phyloP scores from a whole-genome alignment of 2,113 vertebrate species.

The Pyxicephalus adspersus region DNA sequence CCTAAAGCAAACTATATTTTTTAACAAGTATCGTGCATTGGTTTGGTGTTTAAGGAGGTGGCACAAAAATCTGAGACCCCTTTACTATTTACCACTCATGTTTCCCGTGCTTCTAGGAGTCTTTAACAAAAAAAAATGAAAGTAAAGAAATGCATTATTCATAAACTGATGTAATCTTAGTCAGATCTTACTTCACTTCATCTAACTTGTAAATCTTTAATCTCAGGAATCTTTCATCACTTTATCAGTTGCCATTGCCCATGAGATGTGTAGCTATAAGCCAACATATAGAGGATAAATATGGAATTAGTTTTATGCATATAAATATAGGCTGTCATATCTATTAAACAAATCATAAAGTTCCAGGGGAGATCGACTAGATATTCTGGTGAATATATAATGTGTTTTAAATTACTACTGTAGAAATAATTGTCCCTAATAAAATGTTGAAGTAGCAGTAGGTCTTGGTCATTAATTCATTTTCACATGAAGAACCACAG shows the following conservation, averaged over 20 bases:
- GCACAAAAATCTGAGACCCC: too few species aligned
- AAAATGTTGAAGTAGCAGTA: constrained; percentile 68
- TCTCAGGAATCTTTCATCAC: too few species aligned
- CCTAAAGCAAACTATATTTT: too few species aligned
- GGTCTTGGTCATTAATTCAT: constrained; percentile 62
- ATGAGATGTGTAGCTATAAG: neutral
- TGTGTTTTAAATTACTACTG: constrained; percentile 38
- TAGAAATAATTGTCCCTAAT: constrained; percentile 67
- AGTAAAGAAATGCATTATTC: too few species aligned
- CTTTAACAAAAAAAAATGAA: too few species aligned
- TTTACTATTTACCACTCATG: too few species aligned
- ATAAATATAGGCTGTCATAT: constrained; percentile 9
- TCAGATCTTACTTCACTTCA: too few species aligned
- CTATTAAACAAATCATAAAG: neutral
- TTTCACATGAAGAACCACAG: constrained; percentile 57
- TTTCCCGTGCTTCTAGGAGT: too few species aligned
- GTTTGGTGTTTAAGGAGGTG: too few species aligned
- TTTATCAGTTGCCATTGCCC: neutral
- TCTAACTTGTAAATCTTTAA: too few species aligned
- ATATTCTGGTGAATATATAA: constrained; percentile 54
- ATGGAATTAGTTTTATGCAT: neutral
- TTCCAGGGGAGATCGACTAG: neutral
- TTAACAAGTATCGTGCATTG: too few species aligned
- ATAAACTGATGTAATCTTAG: too few species aligned
- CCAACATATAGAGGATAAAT: neutral